Evolutionary conservation across 2,113 vertebrate species (phyloP).

Genomic region (Aegypius monachus): DNA sequence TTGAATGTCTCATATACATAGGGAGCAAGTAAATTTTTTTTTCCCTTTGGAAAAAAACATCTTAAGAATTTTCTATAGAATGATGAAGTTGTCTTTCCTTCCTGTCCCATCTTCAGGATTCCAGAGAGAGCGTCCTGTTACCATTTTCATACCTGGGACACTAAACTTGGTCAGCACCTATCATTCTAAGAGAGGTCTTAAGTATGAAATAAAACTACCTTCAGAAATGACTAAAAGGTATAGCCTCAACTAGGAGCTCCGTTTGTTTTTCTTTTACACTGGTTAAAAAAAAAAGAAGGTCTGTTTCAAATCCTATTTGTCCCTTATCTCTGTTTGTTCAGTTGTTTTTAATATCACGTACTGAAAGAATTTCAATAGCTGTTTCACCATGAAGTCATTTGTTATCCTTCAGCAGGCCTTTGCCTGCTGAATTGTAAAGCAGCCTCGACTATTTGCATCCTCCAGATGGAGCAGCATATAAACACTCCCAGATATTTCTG

Average conservation of each 20-base stretch:
- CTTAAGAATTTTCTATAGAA: background rate
- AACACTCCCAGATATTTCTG: slow-evolving; percentile 82
- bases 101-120: background rate
- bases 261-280: slow-evolving; percentile 73
- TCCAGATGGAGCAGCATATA: slow-evolving; percentile 92
- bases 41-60: background rate
- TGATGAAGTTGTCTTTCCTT: background rate
- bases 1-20: background rate
- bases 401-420: slow-evolving; percentile 98
- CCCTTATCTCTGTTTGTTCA: slow-evolving; percentile 99
- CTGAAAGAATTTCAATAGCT: slow-evolving; percentile 99
- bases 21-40: background rate
- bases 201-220: slow-evolving; percentile 2
- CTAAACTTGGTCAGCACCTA: background rate
- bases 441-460: slow-evolving; percentile 91
- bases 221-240: slow-evolving; percentile 50
- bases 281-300: slow-evolving; percentile 77
- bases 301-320: slow-evolving; percentile 96
- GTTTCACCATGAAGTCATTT: slow-evolving; percentile 99
- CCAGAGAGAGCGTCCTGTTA: background rate
- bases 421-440: slow-evolving; percentile 97
- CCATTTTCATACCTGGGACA: background rate
- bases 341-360: slow-evolving; percentile 99
- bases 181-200: background rate
- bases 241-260: slow-evolving; percentile 49